Evolutionary conservation across 2,797 vertebrate genomes (phyloP).

Genomic region (Bradypus variegatus): DNA sequence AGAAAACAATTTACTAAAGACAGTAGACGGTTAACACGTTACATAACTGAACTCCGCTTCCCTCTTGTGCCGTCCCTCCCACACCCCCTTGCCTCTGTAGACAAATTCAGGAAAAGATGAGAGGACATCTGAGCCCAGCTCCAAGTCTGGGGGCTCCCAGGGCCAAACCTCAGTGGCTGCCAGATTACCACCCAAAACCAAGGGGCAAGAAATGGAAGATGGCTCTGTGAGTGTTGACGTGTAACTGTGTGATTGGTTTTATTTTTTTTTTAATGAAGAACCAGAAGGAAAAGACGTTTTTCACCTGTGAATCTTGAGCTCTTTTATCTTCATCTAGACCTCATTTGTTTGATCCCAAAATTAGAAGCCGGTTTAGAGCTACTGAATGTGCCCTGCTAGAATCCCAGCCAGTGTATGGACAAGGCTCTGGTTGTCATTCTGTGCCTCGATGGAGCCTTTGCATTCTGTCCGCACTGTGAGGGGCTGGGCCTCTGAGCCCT

Average conservation of each 20-base stretch:
- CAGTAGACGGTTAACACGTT: neutral
- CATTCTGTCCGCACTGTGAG: neutral
- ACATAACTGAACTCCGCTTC: neutral
- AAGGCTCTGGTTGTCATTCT: neutral
- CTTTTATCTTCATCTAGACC: neutral
- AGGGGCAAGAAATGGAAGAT: slow-evolving; percentile 63
- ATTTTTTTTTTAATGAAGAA: neutral
- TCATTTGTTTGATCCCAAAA: neutral
- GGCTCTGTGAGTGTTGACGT: slow-evolving; percentile 70
- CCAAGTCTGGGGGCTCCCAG: neutral
- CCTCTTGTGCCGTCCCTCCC: neutral
- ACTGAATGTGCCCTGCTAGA: neutral
- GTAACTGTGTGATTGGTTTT: neutral
- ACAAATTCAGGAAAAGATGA: neutral
- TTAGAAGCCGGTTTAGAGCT: neutral
- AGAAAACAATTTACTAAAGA: neutral
- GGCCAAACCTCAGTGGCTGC: slow-evolving; percentile 66
- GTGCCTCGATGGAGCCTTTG: too few relatives aligned
- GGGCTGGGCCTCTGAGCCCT: neutral
- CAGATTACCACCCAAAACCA: slow-evolving; percentile 42
- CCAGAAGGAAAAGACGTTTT: neutral
- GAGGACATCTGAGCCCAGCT: accelerated
- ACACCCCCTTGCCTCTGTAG: neutral
- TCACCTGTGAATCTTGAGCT: neutral
- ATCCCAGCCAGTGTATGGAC: too few relatives aligned